Base-by-base conservation (phyloP, 2,888 invertebrate genomes). In the Morpho achilles region DNA sequence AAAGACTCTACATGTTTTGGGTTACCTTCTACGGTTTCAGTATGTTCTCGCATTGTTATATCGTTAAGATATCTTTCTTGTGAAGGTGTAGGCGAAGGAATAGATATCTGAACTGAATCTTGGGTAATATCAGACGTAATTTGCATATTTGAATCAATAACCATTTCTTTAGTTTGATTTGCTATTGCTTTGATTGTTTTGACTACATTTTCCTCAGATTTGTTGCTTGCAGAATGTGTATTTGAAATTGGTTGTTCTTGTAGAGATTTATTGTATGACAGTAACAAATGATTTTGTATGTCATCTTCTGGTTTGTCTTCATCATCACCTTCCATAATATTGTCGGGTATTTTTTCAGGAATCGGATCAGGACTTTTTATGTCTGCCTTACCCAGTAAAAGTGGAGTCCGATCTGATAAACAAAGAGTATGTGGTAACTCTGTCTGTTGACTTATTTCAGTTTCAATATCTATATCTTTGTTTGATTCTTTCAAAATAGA, bases 21-120 rank as follows among this genome's bases (percentile, higher is more conserved):
- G 65, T 86, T 91, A n/a, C 89, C 90, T 69, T 91, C 92, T 7
- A 91, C 82, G 16, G 91, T 75, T 65, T 92, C 87, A 0, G 82
- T 89, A 60, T 93, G 86, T 53, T 93, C 93, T 70, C 93, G 92
- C 81, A 93, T 84, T 0, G 93, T 93, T 22, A 93, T 92, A 67
- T 93, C 92, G 70, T 93, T 93, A 9, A 93, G 74, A 79, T 93
- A 92, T 65, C 93, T 89, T 70, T 93, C 93, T 73, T 93, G 93
- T 0, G 93, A 93, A 0, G 93, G 93, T 6, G 93, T 93, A 7
- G 93, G 93, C 0, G 93, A 93, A 1, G 93, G 93, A 67, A 93
- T 93, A 0, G 93, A 93, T 72, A 93, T 93, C 62, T 93, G 93
- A 23, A 93, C 93, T 0, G 93, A 93, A 71, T 93, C 93, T 56